These are phyloP conservation scores for Drepanosiphum platanoidis DNA, from an alignment of 2,888 invertebrate species.

Conservation along the genomic window DNA sequence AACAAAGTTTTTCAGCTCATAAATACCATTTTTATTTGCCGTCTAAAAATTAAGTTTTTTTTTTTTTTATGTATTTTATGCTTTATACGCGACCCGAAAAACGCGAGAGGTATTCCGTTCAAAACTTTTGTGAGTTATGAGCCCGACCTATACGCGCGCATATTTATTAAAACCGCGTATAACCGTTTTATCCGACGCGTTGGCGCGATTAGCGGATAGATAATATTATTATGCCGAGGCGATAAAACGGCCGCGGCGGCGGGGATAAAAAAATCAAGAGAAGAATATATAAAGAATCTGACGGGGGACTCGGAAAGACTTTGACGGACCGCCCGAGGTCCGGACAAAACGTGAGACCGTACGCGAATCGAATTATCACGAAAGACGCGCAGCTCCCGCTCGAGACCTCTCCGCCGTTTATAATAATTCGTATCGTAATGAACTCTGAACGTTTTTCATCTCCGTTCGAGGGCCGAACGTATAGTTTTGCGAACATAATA, in stretches of 20 bases:
- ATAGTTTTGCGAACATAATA: not conserved
- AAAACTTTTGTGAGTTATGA: slow-evolving; percentile 42
- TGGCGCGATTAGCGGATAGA: not conserved
- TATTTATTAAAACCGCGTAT: slow-evolving; percentile 16
- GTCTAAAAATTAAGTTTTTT: slow-evolving; percentile 55
- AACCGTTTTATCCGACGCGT: not conserved
- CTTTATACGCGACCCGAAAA: slow-evolving; percentile 5
- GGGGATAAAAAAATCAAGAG: not conserved
- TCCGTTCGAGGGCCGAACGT: not conserved
- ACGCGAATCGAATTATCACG: no score
- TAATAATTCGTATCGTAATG: no score
- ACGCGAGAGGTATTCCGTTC: not conserved
- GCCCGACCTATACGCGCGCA: slow-evolving; percentile 1
- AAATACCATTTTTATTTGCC: slow-evolving; percentile 52
- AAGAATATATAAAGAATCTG: no score
- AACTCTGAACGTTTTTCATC: not conserved
- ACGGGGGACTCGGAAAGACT: no score
- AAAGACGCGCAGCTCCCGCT: no score
- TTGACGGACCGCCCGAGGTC: no score
- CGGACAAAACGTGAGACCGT: no score
- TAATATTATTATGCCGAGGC: not conserved
- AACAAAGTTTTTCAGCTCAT: slow-evolving; percentile 34
- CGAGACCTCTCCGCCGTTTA: no score
- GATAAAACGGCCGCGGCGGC: not conserved
- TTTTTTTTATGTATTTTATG: no score